These are phyloP conservation scores for Fringilla coelebs DNA, from an alignment of 2,797 vertebrate genomes.

Conservation along the genomic window DNA sequence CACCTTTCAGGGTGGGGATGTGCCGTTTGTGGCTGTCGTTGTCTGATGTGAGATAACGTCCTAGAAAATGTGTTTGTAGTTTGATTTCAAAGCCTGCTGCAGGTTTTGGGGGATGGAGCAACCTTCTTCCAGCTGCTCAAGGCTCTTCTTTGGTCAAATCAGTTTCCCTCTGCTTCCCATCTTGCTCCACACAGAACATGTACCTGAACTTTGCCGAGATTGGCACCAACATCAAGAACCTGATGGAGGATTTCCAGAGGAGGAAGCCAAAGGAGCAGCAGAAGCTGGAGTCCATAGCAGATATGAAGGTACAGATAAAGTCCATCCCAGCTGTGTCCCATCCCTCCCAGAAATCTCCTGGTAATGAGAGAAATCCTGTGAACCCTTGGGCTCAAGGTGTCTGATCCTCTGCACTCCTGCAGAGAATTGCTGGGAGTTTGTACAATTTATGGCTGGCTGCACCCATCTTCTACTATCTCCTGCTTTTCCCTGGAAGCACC, in stretches of 20 bases:
- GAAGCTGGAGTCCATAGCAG: constrained; percentile 92
- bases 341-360: not conserved
- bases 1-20: not conserved
- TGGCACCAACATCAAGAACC: constrained; percentile 95
- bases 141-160: not conserved
- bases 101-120: not conserved
- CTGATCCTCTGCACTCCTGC: not conserved
- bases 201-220: constrained; percentile 98
- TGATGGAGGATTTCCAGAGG: constrained; percentile 98
- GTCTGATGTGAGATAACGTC: fast-evolving
- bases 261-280: constrained; percentile 93
- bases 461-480: not conserved
- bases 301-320: constrained; percentile 88
- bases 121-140: not conserved
- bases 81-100: not conserved
- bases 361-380: not conserved
- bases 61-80: not conserved
- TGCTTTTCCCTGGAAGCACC: not conserved
- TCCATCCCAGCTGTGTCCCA: not conserved
- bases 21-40: fast-evolving
- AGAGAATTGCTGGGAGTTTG: not conserved
- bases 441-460: not conserved
- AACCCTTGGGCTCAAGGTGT: not conserved
- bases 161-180: not conserved
- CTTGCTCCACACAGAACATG: constrained; percentile 81